Percentiles rank a stretch among this genome's conserved stretches.
phyloP scores from a whole-genome alignment of 1,140 invertebrate species.

The Diprion similis region DNA sequence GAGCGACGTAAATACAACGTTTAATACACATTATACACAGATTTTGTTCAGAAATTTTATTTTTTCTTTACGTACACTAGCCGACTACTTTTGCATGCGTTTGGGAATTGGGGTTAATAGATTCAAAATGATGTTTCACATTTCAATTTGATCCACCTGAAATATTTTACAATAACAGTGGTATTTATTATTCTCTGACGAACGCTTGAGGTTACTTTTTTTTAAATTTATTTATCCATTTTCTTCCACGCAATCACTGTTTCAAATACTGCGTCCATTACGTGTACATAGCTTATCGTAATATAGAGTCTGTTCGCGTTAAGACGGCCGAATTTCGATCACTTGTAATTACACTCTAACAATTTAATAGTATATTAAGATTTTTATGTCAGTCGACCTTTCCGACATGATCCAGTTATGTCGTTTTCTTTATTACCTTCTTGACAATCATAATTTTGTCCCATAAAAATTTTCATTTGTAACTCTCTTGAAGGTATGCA shows the following conservation, averaged over 20 bases:
- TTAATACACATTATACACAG: neutral
- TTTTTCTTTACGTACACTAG: slow-evolving; percentile 59
- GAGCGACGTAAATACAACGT: too few species aligned
- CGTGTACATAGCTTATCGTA: slow-evolving; percentile 38
- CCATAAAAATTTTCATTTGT: too few species aligned
- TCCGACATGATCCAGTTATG: too few species aligned
- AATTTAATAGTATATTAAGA: too few species aligned
- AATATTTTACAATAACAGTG: slow-evolving; percentile 40
- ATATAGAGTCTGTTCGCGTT: slow-evolving; percentile 46
- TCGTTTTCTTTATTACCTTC: neutral
- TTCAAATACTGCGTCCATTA: slow-evolving; percentile 56
- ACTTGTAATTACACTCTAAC: neutral
- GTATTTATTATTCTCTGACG: slow-evolving; percentile 30
- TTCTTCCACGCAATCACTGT: slow-evolving; percentile 23
- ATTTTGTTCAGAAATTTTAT: slow-evolving; percentile 61
- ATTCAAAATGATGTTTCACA: slow-evolving; percentile 14
- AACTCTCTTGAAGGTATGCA: too few species aligned
- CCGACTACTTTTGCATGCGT: slow-evolving; percentile 58
- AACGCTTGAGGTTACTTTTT: slow-evolving; percentile 42
- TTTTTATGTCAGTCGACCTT: too few species aligned
- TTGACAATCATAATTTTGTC: neutral
- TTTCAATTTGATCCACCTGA: slow-evolving; percentile 25
- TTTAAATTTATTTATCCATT: slow-evolving; percentile 34
- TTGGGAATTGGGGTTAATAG: slow-evolving; percentile 47
- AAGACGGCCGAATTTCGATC: slow-evolving; percentile 41